Base-by-base conservation (phyloP, 2,113 vertebrate genomes). In the Toxotes chatareus region DNA sequence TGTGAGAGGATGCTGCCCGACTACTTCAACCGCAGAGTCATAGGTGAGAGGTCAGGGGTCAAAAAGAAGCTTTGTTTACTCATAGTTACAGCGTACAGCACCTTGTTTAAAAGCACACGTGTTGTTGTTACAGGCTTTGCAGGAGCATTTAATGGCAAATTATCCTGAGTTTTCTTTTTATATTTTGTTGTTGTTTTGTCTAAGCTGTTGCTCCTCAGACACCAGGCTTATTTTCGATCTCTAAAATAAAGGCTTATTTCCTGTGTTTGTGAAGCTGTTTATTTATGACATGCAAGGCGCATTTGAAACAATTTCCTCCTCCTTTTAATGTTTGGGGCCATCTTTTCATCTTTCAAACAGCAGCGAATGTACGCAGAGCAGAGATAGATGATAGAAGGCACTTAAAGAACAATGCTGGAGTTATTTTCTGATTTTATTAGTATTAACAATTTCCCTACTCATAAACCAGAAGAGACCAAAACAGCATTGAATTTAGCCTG, bases 1-100 rank as follows among this genome's bases (percentile, higher is more conserved):
- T 99, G 98, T 77, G 98, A 99, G 92, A 93, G 97, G 89, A 99
- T 99, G 98, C 94, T 99, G 79, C 98, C 98, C 0, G 97, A 99
- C 91, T 99, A 99, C 89, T 99, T 99, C 93, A 99, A 97, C 93
- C 96, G 95, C 89, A 93, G 98, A 31, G 98, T 99, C 72, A 97
- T 99, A 51, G 98, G 98, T 99, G 86, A 86, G 62, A 12, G 68
- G 51, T 72, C 79, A 64, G 32, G 44, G 74, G 49, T 14, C 53
- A 36, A 0, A 19, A 16, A 9, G 14, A 64, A n/a, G 19, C 5
- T 69, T 68, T 36, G n/a, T 69, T 9, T 2, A 31, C 10, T n/a
- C 19, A 38, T 4, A 38, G 32, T 61, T 3, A 4, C 10, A 40
- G 36, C 27, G 46, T 14, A 40, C 19, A 51, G 4, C 2, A 21